Conservation (phyloP, 1,140 invertebrate species). For the Cotesia typhae region DNA sequence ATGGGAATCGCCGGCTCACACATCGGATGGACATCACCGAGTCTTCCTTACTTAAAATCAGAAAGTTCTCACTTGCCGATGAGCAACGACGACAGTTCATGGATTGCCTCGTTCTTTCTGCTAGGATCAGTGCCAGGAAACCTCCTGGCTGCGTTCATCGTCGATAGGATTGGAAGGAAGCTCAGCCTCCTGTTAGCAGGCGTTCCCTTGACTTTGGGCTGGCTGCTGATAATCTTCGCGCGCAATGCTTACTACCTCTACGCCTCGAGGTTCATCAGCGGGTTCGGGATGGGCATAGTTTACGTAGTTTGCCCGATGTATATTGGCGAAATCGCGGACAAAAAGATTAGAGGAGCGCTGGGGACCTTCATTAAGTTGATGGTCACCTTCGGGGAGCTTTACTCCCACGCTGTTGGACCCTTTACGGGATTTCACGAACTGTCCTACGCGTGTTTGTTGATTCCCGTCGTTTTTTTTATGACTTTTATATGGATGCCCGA, state of each 20-base stretch:
- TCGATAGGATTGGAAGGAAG: slow-evolving; percentile 70
- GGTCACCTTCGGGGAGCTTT: slow-evolving; percentile 73
- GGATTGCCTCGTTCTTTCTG: slow-evolving; percentile 67
- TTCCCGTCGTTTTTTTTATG: slow-evolving; percentile 71
- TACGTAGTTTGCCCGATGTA: slow-evolving; percentile 72
- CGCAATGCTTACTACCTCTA: slow-evolving; percentile 57
- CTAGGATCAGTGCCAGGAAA: slow-evolving; percentile 65
- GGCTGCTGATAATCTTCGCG: slow-evolving; percentile 61
- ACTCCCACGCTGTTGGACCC: slow-evolving; percentile 67
- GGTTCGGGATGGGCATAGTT: slow-evolving; percentile 63
- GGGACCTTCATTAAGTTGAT: slow-evolving; percentile 75
- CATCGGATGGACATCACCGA: slow-evolving; percentile 68
- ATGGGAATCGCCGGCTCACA: slow-evolving; percentile 59
- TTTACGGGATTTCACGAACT: slow-evolving; percentile 66
- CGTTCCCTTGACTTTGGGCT: slow-evolving; percentile 65
- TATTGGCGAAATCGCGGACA: slow-evolving; percentile 76
- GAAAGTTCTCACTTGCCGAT: slow-evolving; percentile 52
- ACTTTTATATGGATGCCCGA: slow-evolving; percentile 79
- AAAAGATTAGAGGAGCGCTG: slow-evolving; percentile 72
- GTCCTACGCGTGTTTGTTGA: slow-evolving; percentile 61
- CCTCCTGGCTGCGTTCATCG: slow-evolving; percentile 64
- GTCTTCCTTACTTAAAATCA: slow-evolving; percentile 61
- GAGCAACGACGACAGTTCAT: slow-evolving; percentile 64
- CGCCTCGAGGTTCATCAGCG: slow-evolving; percentile 66
- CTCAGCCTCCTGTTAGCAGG: slow-evolving; percentile 58